These are phyloP conservation scores for Epistrophe eligans DNA, from an alignment of 2,888 invertebrate species.

Conservation along the genomic window DNA sequence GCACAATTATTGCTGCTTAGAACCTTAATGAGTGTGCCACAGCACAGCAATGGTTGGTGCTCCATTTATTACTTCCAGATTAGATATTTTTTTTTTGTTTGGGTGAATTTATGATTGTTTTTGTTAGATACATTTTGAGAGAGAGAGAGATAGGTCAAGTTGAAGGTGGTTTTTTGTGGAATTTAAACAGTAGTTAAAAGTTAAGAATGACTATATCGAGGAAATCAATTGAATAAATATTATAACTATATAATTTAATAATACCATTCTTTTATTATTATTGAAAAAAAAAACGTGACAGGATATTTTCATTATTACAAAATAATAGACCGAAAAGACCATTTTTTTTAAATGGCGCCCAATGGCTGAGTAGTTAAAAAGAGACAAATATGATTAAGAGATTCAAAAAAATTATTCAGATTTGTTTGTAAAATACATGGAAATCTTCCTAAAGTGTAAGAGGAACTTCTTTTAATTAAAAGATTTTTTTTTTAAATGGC, in stretches of 20 bases:
- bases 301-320: no score
- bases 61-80: constrained; percentile 26
- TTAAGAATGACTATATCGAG: not conserved
- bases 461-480: no score
- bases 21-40: constrained; percentile 59
- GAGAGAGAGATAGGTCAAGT: not conserved
- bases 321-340: no score
- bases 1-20: constrained; percentile 66
- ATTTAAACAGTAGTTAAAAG: not conserved
- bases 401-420: no score
- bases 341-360: not conserved
- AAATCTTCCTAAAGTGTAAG: no score
- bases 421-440: no score
- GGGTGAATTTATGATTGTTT: constrained; percentile 32
- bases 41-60: constrained; percentile 6
- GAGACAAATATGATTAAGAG: no score
- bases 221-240: no score
- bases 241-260: no score
- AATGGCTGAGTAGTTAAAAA: not conserved
- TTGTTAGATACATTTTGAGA: constrained; percentile 20
- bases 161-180: not conserved
- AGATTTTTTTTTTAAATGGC: not conserved
- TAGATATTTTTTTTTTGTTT: constrained; percentile 14
- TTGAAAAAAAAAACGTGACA: no score
- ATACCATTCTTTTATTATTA: no score